These are phyloP conservation scores for Eunapius fragilis DNA, from an alignment of 37 sponge, comb jelly and placozoan genomes.

Conservation along the genomic window DNA sequence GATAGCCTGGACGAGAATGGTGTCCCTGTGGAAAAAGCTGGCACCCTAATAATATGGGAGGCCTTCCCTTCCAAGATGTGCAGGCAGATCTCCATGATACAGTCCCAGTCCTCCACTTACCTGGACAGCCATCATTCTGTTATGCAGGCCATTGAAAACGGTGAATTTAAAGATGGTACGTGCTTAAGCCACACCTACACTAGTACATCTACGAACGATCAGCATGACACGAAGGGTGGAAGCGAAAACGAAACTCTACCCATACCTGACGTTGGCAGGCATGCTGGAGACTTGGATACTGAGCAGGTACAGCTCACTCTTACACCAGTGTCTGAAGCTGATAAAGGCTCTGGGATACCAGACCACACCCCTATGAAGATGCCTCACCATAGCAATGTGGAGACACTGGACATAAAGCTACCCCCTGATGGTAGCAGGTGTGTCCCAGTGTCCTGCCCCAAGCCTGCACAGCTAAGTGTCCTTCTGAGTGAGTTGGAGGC, in stretches of 20 bases:
- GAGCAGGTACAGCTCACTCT: background rate
- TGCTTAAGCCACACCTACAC: background rate
- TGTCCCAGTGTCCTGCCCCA: constrained; percentile 43
- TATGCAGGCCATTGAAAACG: constrained; percentile 20
- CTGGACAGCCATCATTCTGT: constrained; percentile 46
- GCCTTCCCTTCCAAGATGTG: constrained; percentile 50
- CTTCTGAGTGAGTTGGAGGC: constrained; percentile 50
- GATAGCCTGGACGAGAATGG: constrained; percentile 31
- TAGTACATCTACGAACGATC: background rate
- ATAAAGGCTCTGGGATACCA: background rate
- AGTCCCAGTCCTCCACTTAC: constrained; percentile 25
- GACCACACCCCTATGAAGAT: background rate
- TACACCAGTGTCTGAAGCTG: background rate
- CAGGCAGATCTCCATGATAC: constrained; percentile 64
- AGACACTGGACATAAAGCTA: background rate
- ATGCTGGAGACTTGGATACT: background rate
- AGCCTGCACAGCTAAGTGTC: constrained; percentile 28
- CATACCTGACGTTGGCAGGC: background rate
- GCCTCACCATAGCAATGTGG: background rate
- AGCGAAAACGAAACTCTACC: background rate
- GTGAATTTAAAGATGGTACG: constrained; percentile 35
- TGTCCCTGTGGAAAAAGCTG: constrained; percentile 22
- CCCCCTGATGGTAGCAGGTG: constrained; percentile 1
- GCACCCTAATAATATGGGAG: constrained; percentile 70
- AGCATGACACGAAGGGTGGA: background rate